A percentile compares a stretch with the other conserved stretches of the same genome.
These are phyloP conservation scores for Peribatodes rhomboidaria DNA, from an alignment of 2,888 invertebrate genomes.

Conservation along the genomic window DNA sequence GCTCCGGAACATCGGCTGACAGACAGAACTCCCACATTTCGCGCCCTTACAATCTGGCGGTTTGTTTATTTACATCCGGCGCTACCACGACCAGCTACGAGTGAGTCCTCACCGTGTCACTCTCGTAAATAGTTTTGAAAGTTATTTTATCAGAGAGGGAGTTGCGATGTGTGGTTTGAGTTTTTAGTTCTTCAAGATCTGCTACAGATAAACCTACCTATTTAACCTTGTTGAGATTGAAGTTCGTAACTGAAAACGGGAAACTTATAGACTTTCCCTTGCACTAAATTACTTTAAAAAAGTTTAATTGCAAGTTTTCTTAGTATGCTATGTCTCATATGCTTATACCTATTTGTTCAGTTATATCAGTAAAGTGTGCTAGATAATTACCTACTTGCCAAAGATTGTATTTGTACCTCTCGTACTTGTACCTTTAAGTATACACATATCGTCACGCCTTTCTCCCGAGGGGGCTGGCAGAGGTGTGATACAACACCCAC, in stretches of 20 bases:
- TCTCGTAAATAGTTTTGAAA: background rate
- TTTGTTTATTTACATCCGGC: slow-evolving; percentile 29
- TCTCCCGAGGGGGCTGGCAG: no score
- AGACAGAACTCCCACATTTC: slow-evolving; percentile 9
- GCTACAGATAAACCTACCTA: background rate
- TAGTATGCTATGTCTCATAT: background rate
- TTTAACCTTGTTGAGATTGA: background rate
- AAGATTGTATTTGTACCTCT: no score
- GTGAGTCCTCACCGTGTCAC: background rate
- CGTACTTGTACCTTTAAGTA: no score
- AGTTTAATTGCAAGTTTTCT: background rate
- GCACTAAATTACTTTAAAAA: background rate
- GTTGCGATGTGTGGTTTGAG: background rate
- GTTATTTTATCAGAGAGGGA: background rate
- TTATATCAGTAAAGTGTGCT: no score
- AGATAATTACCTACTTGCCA: no score
- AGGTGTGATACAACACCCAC: no score
- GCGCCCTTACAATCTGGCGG: slow-evolving; percentile 11
- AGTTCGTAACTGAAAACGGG: background rate
- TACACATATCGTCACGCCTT: no score
- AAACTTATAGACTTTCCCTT: background rate
- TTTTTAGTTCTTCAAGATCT: background rate
- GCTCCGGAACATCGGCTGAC: background rate
- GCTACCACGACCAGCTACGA: background rate
- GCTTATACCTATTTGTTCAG: no score